Percentiles rank a stretch among this genome's conserved stretches.
Evolutionary conservation across 2,113 vertebrate genomes (phyloP).

Genomic region (Petroica traversi): DNA sequence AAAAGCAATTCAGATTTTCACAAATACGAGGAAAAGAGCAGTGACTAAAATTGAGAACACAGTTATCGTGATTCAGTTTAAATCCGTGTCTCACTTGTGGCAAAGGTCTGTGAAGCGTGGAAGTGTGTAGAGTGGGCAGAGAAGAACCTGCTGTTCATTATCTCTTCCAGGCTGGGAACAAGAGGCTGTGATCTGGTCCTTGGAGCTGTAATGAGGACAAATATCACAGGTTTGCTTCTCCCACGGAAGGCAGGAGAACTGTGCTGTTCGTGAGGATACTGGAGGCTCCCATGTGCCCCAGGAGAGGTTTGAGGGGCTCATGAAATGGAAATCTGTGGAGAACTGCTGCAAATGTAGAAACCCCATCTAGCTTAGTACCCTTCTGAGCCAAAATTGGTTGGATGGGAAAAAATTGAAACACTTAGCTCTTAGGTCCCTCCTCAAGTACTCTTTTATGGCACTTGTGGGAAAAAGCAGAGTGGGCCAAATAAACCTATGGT

Average conservation of each 20-base stretch:
- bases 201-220: not conserved
- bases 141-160: not conserved
- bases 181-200: not conserved
- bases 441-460: not conserved
- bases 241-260: not conserved
- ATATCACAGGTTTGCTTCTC: not conserved
- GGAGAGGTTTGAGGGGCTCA: not conserved
- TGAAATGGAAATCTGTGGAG: not conserved
- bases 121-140: not conserved
- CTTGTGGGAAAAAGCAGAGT: not conserved
- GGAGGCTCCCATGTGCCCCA: not conserved
- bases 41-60: not conserved
- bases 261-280: not conserved
- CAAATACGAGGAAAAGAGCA: not conserved
- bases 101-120: not conserved
- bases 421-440: not conserved
- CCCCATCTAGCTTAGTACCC: not conserved
- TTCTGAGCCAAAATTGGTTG: not conserved
- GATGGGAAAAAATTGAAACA: not conserved
- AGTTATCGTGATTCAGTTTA: not conserved
- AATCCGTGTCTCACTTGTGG: not conserved
- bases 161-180: not conserved
- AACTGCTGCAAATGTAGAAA: not conserved
- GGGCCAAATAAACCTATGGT: not conserved
- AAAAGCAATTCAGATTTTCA: not conserved